Evolutionary conservation across 2,113 vertebrate genomes (phyloP), one percentile per base, ranked within the genome.

Genomic region (Dendropsophus ebraccatus): DNA sequence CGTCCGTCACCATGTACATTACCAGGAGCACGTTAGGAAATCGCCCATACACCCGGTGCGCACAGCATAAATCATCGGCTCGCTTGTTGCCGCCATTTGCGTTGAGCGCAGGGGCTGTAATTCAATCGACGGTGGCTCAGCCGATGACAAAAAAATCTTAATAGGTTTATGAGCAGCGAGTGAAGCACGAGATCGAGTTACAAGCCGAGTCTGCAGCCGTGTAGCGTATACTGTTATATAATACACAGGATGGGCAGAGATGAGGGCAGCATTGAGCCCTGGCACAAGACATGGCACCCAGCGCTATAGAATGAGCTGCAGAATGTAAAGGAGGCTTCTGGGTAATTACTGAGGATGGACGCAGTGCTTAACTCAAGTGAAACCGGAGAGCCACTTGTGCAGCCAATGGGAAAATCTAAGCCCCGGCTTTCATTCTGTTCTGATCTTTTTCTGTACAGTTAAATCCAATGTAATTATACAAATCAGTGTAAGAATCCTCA

Each of bases 141-240:
- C 50, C n/a, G 77, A 86, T 86, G 84, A 86, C 84, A 86, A 70
- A 86, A 86, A 81, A 86, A 65, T n/a, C 76, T 86, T 86, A 86
- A 86, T 81, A 73, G 84, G 84, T 86, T 86, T 86, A 86, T 80
- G 76, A 86, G 76, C 84, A 21, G 77, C 84, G 81, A 80, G 76
- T 86, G 84, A 86, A 81, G 84, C 84, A 85, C 60, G 56, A 79
- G 76, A 86, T 86, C 81, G 23, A 86, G 81, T 86, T 86, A 86
- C 84, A 80, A 86, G 76, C 76, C 84, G 78, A 85, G 58, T 50
- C 30, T 80, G 58, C 84, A 86, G 84, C 81, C 84, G 81, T 86
- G 76, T 50, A 86, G 81, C 79, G 73, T 80, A 81, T 80, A 73
- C 73, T 72, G 76, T 73, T 81, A 86, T 81, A 81, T 86, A 86